These are phyloP conservation scores for Molorchus minor DNA, from an alignment of 2,888 invertebrate species.

Conservation along the genomic window DNA sequence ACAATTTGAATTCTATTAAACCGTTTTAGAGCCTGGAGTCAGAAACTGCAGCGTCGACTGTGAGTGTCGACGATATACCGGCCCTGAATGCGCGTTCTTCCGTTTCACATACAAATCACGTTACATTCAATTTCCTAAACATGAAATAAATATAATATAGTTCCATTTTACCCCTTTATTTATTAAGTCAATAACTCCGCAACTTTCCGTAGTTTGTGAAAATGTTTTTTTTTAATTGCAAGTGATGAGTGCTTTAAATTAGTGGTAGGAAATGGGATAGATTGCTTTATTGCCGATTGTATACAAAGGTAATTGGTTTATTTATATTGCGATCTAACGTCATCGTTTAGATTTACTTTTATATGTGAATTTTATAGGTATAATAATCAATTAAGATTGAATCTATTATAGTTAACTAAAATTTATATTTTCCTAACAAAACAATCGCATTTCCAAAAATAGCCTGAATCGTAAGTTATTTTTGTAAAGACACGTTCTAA, in stretches of 20 bases:
- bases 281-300: slow-evolving; percentile 37
- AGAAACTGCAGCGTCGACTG: slow-evolving; percentile 47
- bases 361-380: background rate
- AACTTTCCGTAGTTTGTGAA: slow-evolving; percentile 19
- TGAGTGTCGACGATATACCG: slow-evolving; percentile 41
- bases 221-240: slow-evolving; percentile 33
- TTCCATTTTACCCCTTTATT: background rate
- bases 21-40: slow-evolving; percentile 47
- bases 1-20: slow-evolving; percentile 47
- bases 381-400: too few relatives aligned
- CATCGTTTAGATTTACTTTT: background rate
- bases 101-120: slow-evolving; percentile 29
- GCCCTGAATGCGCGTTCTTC: slow-evolving; percentile 39
- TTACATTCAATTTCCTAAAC: slow-evolving; percentile 11
- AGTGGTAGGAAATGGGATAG: slow-evolving; percentile 44
- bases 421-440: slow-evolving; percentile 5
- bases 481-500: background rate
- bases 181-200: too few relatives aligned
- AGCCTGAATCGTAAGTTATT: background rate
- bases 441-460: background rate
- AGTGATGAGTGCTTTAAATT: slow-evolving; percentile 38
- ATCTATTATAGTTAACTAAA: too few relatives aligned
- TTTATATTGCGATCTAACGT: slow-evolving; percentile 6
- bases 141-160: slow-evolving; percentile 8
- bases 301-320: slow-evolving; percentile 36